Conservation (phyloP, 2,113 vertebrate species). For the Nettapus auritus region DNA sequence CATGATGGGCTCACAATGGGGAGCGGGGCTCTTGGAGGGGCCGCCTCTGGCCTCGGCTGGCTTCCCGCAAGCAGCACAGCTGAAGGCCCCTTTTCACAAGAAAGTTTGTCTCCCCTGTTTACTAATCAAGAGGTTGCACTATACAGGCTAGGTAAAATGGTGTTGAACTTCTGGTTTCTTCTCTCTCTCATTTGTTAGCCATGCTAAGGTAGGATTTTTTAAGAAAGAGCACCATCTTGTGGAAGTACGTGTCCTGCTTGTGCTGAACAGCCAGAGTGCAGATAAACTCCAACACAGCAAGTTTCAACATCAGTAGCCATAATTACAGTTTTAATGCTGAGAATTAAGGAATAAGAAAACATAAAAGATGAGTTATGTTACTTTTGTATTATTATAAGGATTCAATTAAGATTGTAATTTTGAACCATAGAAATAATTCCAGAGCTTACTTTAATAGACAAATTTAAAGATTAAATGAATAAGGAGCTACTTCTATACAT, state of each 20-base stretch:
- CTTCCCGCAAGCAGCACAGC: background rate
- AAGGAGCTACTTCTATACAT: background rate
- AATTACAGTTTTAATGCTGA: background rate
- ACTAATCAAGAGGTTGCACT: background rate
- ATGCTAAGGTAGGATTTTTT: background rate
- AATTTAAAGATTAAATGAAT: background rate
- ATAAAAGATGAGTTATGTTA: background rate
- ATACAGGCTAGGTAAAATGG: background rate
- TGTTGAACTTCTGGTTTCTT: background rate
- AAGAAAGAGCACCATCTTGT: conserved; percentile 74
- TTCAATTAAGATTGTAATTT: background rate
- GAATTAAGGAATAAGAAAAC: background rate
- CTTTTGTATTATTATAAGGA: background rate
- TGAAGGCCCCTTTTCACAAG: background rate
- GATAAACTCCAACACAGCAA: background rate
- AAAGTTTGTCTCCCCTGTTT: background rate
- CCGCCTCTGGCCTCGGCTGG: background rate
- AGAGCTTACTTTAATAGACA: background rate
- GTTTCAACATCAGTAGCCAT: background rate
- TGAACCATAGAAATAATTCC: background rate
- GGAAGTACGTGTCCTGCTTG: background rate
- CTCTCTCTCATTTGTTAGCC: background rate
- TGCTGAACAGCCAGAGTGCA: background rate
- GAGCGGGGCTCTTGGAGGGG: too few species aligned
- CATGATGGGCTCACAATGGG: too few species aligned